A percentile compares a stretch with the other conserved stretches of the same genome.
These are phyloP conservation scores for Trichacis sp. DNA, from an alignment of 2,888 invertebrate species.

Conservation along the genomic window DNA sequence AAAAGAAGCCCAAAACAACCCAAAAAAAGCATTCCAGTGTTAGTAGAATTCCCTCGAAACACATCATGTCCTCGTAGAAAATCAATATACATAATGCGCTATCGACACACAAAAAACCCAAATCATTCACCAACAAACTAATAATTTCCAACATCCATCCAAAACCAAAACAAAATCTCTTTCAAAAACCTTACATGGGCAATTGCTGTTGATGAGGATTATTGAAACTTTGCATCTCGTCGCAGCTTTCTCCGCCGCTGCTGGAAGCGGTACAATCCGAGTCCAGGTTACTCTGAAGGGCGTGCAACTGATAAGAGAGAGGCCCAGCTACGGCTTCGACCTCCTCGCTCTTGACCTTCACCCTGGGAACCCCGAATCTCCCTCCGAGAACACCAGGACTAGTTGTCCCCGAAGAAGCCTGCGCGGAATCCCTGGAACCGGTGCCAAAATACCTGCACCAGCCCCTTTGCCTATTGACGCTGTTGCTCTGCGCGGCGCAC, in stretches of 20 bases:
- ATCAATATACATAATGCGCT: background rate
- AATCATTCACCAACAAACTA: background rate
- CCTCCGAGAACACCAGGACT: too few relatives aligned
- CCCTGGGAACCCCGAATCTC: conserved; percentile 61
- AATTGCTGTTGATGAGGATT: conserved; percentile 82
- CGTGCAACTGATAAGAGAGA: conserved; percentile 78
- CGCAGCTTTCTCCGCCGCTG: conserved; percentile 94
- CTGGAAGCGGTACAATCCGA: conserved; percentile 95
- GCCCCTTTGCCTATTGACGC: conserved; percentile 58
- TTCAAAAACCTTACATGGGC: conserved; percentile 79
- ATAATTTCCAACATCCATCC: too few relatives aligned
- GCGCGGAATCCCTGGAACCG: conserved; percentile 66
- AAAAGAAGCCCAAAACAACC: too few relatives aligned
- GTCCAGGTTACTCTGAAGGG: conserved; percentile 83
- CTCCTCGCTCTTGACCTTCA: conserved; percentile 69
- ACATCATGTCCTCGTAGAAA: background rate
- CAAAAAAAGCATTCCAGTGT: too few relatives aligned
- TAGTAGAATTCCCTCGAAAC: background rate
- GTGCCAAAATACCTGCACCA: conserved; percentile 72
- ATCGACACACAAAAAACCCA: background rate
- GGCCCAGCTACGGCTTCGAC: conserved; percentile 81
- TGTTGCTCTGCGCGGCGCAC: conserved; percentile 63
- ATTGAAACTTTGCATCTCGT: conserved; percentile 85
- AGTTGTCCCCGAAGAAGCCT: conserved; percentile 6
- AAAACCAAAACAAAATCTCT: background rate